Conservation (phyloP, 2,113 vertebrate species). For the Corvus moneduloides region DNA sequence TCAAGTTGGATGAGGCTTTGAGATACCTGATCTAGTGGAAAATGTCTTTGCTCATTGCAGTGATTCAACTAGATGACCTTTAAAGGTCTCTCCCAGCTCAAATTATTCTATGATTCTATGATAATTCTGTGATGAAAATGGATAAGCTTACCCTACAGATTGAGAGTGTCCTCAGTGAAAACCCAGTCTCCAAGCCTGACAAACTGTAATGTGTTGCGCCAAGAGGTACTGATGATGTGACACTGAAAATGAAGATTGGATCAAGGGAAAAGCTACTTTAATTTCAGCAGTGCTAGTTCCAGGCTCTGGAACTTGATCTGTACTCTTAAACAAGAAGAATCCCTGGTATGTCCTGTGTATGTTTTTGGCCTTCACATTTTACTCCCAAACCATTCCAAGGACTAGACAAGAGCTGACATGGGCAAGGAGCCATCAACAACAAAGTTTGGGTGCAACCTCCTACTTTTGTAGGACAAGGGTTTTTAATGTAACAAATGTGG, state of each 20-base stretch:
- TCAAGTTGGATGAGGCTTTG: background rate
- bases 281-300: background rate
- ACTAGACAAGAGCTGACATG: background rate
- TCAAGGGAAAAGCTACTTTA: background rate
- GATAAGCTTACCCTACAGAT: background rate
- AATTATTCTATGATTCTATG: background rate
- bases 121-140: background rate
- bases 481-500: background rate
- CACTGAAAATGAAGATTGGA: background rate
- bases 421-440: background rate
- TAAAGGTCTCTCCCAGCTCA: background rate
- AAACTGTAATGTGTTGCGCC: background rate
- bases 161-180: background rate
- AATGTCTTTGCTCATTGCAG: fast-evolving
- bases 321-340: background rate
- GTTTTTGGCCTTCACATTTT: background rate
- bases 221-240: background rate
- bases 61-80: background rate
- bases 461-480: background rate
- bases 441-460: background rate
- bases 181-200: background rate
- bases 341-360: background rate
- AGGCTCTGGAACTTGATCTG: background rate
- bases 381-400: background rate
- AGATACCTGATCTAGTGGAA: background rate